These are phyloP conservation scores for Chalcosyrphus nemorum DNA, from an alignment of 2,888 invertebrate species.

Conservation along the genomic window DNA sequence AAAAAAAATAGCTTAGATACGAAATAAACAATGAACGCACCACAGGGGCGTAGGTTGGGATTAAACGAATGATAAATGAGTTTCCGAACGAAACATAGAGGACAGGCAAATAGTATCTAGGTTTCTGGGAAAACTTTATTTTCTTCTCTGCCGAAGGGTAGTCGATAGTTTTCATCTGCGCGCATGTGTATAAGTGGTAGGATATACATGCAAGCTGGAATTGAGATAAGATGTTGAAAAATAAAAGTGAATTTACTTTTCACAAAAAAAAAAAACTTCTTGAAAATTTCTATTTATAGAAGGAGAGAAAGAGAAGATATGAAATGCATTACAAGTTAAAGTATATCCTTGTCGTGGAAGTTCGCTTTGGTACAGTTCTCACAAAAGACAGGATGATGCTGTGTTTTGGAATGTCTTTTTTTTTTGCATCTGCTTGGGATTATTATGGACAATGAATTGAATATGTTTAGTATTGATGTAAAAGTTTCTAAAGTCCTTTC, in stretches of 20 bases:
- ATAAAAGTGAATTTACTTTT: constrained; percentile 63
- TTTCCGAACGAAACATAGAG: constrained; percentile 50
- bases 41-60: constrained; percentile 64
- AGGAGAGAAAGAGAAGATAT: constrained; percentile 5
- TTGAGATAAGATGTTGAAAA: constrained; percentile 42
- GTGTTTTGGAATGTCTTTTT: too few species aligned
- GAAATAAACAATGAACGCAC: constrained; percentile 50
- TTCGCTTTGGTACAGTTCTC: constrained; percentile 53
- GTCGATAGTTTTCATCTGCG: neutral
- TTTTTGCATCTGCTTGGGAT: neutral
- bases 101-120: constrained; percentile 64
- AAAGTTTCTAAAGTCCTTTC: too few species aligned
- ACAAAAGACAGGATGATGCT: constrained; percentile 38
- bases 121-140: constrained; percentile 72
- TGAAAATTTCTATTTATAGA: constrained; percentile 55
- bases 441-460: too few species aligned
- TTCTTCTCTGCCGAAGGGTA: constrained; percentile 25
- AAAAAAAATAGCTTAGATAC: constrained; percentile 57
- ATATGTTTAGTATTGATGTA: neutral
- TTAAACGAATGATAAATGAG: constrained; percentile 67
- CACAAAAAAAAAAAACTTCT: constrained; percentile 62
- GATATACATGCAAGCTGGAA: constrained; percentile 28
- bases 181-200: constrained; percentile 1
- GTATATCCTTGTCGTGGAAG: constrained; percentile 38
- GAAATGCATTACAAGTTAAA: constrained; percentile 12